Evolutionary conservation across 2,888 invertebrate species (phyloP).

Genomic region (Metacarcinus magister): DNA sequence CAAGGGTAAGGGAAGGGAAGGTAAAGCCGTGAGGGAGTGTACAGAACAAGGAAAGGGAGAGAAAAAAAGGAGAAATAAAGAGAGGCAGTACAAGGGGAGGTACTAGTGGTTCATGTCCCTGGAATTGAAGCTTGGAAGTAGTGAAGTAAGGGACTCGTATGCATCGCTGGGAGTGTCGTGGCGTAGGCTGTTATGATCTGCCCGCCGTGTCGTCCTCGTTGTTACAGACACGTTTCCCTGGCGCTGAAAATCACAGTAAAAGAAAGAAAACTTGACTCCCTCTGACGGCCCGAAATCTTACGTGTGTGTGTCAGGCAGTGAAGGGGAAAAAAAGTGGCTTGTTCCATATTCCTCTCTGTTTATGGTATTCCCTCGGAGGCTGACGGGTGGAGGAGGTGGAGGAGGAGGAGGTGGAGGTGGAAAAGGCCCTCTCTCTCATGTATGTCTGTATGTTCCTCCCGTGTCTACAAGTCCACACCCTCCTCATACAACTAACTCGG

Average conservation of each 20-base stretch:
- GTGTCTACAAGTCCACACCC: background rate
- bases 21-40: background rate
- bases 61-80: background rate
- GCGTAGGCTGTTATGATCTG: background rate
- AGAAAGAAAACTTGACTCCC: background rate
- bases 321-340: background rate
- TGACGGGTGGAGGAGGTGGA: background rate
- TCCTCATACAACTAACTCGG: background rate
- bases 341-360: background rate
- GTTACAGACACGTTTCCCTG: background rate
- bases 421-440: background rate
- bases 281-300: background rate
- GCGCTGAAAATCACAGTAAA: background rate
- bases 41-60: background rate
- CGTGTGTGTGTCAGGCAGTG: background rate
- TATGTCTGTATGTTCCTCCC: background rate
- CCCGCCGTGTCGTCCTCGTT: background rate
- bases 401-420: no score
- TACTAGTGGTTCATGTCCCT: background rate
- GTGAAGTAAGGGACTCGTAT: background rate
- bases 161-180: background rate
- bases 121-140: background rate
- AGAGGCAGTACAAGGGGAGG: background rate
- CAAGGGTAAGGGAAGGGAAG: background rate
- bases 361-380: background rate